A percentile compares a stretch with the other conserved stretches of the same genome.
Conservation (phyloP, 2,113 vertebrate genomes). For the Oreamnos americanus region DNA sequence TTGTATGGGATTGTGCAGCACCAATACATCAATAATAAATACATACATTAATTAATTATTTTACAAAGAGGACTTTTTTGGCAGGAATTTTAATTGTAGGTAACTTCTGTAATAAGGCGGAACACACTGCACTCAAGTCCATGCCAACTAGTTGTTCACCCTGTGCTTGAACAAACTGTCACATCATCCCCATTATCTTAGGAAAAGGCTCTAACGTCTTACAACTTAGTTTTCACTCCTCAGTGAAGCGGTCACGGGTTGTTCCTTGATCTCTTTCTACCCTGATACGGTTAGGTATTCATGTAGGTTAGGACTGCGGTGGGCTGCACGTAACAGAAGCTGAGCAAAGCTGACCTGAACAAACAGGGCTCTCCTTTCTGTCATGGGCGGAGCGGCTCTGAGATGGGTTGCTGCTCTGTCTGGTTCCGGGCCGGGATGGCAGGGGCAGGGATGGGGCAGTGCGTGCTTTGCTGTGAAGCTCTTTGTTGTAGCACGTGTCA, state of each 20-base stretch:
- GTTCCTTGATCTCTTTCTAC: neutral
- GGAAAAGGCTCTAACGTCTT: neutral
- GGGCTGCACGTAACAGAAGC: neutral
- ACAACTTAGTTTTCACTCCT: neutral
- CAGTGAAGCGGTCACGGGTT: neutral
- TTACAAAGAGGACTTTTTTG: neutral
- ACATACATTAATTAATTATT: neutral
- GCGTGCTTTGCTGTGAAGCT: neutral
- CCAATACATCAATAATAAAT: neutral
- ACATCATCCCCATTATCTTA: neutral
- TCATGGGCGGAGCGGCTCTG: neutral
- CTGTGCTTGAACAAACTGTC: neutral
- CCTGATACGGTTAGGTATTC: neutral
- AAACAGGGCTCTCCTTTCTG: neutral
- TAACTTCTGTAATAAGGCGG: neutral
- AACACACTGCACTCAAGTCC: neutral
- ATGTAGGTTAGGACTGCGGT: neutral
- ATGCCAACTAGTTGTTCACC: neutral
- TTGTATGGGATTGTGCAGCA: neutral
- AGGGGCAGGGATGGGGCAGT: too few species aligned
- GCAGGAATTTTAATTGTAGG: neutral
- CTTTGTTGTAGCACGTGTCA: neutral
- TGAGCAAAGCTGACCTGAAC: neutral
- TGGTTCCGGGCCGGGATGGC: neutral
- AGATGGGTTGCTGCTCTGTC: neutral